Evolutionary conservation across 2,888 invertebrate genomes (phyloP).

Genomic region (Ectemnius cavifrons): DNA sequence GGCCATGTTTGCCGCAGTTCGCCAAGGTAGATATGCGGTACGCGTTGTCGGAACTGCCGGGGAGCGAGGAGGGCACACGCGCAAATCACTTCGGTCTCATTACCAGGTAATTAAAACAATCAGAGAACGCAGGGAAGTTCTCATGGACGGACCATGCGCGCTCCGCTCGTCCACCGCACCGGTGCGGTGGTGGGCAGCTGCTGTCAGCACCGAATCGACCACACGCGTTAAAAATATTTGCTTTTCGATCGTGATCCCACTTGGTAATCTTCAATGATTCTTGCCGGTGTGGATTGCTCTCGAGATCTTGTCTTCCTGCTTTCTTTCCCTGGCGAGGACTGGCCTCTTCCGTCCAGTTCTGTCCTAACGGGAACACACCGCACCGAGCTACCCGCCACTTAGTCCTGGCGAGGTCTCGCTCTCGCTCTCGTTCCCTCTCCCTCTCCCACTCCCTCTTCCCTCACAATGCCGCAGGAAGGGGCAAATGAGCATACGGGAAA

Average conservation of each 20-base stretch:
- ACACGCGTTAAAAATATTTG: conserved; percentile 5
- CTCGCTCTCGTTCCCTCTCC: too few relatives aligned
- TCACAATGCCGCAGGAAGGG: conserved; percentile 33
- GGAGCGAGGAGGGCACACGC: conserved; percentile 9
- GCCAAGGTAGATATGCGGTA: conserved; percentile 6
- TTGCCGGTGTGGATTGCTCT: too few relatives aligned
- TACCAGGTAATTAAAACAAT: conserved; percentile 42
- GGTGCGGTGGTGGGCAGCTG: neutral
- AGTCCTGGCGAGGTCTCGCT: conserved; percentile 27
- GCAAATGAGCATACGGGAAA: conserved; percentile 34
- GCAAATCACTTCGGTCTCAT: conserved; percentile 3
- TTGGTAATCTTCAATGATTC: too few relatives aligned
- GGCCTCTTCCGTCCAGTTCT: conserved; percentile 3
- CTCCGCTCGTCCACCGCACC: conserved; percentile 38
- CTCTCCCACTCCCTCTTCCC: too few relatives aligned
- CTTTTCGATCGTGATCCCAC: too few relatives aligned
- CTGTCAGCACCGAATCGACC: conserved; percentile 7
- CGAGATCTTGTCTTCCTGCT: too few relatives aligned
- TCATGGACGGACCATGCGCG: conserved; percentile 50
- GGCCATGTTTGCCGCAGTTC: conserved; percentile 34
- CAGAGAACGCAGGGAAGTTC: conserved; percentile 39
- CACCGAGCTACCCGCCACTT: conserved; percentile 32
- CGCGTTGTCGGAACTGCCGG: neutral
- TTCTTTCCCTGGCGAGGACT: neutral
- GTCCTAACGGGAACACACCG: conserved; percentile 44